Evolutionary conservation across 2,113 vertebrate genomes (phyloP), one percentile per base, ranked within the genome.

Genomic region (Ptilorrhoa leucosticta): DNA sequence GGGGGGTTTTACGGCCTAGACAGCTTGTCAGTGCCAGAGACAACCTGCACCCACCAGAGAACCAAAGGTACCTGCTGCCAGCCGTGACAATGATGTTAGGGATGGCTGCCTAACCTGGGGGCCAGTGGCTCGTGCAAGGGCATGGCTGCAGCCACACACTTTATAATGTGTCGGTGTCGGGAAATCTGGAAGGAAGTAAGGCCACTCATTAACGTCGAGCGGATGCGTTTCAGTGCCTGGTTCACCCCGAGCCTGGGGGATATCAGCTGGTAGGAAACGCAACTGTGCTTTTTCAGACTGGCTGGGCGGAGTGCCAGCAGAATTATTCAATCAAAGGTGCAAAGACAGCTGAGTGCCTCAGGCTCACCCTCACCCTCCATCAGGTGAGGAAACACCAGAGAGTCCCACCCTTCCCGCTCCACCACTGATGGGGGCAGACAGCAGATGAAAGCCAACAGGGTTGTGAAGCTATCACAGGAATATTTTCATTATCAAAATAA

Each of bases 21-120:
- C 33, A 89, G 69, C 44, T 78, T 94, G 87, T 84, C 82, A 93
- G 50, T 48, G 60, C 54, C 40, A 83, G 65, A 83, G 75, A 83
- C 42, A 83, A 50, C 20, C 58, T 61, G 37, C 30, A 54, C 28
- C 20, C 65, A 65, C 27, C 39, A 42, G 76, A 89, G 42, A 53
- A 44, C 37, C 53, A 44, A 63, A 89, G n/a, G 22, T 68, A 16
- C 27, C 50, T 30, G 17, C 78, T 68, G 65, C 20, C 17, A 73
- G 35, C n/a, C 42, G 11, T 2, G 17, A 30, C 68, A 76, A 19
- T 10, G 9, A 50, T 2, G 1, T 50, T 42, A 11, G 4, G 68
- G 26, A 4, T 14, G 47, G 18, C 30, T 56, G 28, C 23, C 44
- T 61, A 30, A 39, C 21, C 23, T 37, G 18, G 16, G 37, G 45